phyloP scores from a whole-genome alignment of 2,888 invertebrate species.

The Branchellion lobata region DNA sequence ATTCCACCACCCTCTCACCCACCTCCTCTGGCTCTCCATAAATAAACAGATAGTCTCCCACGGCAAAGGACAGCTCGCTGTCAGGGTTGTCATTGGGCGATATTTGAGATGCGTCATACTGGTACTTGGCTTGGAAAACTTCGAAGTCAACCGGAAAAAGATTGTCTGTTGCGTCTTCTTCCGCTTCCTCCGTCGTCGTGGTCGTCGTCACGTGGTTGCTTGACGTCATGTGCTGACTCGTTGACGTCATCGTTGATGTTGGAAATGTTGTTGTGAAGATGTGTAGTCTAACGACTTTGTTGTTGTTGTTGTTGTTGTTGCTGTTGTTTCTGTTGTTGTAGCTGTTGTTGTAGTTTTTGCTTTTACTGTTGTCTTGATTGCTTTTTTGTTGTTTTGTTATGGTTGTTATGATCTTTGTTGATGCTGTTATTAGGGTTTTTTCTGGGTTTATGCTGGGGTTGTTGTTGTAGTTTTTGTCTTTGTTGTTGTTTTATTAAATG shows the following conservation, averaged over 20 bases:
- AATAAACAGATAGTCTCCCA: slow-evolving; percentile 93
- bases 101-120: slow-evolving; percentile 71
- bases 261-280: too few species aligned
- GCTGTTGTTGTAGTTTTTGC: too few species aligned
- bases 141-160: too few species aligned
- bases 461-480: not conserved
- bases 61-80: slow-evolving; percentile 82
- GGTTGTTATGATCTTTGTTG: not conserved
- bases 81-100: slow-evolving; percentile 86
- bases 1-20: not conserved
- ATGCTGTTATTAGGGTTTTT: not conserved
- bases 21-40: slow-evolving; percentile 72
- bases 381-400: slow-evolving; percentile 5
- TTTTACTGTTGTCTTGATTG: too few species aligned
- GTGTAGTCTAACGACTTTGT: too few species aligned
- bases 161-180: not conserved
- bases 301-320: too few species aligned
- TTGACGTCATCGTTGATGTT: too few species aligned
- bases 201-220: too few species aligned
- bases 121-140: slow-evolving; percentile 64
- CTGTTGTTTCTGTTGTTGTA: too few species aligned
- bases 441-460: not conserved
- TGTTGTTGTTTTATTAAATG: not conserved
- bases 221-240: too few species aligned
- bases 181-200: too few species aligned